Conservation (phyloP, 2,888 invertebrate genomes). For the Eupithecia exiguata region DNA sequence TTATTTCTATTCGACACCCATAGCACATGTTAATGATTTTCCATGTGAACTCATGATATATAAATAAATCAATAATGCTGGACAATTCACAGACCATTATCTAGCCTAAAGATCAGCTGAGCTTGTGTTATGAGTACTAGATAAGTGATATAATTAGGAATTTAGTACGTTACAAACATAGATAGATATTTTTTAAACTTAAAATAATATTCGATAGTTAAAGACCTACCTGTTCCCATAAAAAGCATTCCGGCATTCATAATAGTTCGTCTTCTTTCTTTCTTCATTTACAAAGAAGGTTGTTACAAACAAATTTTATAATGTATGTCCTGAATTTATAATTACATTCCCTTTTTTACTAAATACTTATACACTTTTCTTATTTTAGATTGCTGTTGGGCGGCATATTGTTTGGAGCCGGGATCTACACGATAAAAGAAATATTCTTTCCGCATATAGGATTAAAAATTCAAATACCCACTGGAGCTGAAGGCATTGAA, state of each 20-base stretch:
- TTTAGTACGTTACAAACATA: too few species aligned
- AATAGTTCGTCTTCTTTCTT: neutral
- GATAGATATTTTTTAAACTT: too few species aligned
- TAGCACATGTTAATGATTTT: neutral
- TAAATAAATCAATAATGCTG: too few species aligned
- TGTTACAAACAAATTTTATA: neutral
- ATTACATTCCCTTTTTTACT: neutral
- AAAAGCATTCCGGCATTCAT: too few species aligned
- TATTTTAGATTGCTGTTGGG: constrained; percentile 3
- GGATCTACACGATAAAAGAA: neutral
- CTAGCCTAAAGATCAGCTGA: too few species aligned
- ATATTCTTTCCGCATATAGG: neutral
- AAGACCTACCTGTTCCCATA: too few species aligned
- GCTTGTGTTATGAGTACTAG: too few species aligned
- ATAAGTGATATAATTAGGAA: too few species aligned
- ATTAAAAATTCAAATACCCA: neutral
- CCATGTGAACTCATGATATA: too few species aligned
- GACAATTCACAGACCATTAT: too few species aligned
- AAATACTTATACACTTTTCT: too few species aligned
- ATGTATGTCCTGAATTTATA: neutral
- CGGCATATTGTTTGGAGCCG: neutral
- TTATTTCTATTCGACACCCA: neutral
- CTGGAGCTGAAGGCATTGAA: neutral
- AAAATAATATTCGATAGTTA: neutral
- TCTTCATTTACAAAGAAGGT: neutral